A percentile compares a stretch with the other conserved stretches of the same genome.
Conservation (phyloP, 2,888 invertebrate species). For the Tetragonula carbonaria region DNA sequence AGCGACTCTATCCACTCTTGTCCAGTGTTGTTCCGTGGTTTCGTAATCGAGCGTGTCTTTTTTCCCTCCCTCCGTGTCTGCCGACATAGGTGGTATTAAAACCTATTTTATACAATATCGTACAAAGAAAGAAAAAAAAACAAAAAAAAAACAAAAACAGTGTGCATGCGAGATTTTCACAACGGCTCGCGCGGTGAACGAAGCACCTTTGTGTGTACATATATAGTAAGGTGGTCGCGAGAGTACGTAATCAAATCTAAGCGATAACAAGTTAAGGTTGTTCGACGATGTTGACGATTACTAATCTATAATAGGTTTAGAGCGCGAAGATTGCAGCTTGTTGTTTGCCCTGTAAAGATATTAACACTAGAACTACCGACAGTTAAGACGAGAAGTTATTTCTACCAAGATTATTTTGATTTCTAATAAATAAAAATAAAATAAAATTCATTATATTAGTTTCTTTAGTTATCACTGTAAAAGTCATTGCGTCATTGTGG, state of each 20-base stretch:
- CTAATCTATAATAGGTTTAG: conserved; percentile 29
- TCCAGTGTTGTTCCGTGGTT: background rate
- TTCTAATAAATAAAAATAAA: too few relatives aligned
- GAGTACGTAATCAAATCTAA: background rate
- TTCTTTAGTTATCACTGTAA: too few relatives aligned
- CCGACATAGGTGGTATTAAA: background rate
- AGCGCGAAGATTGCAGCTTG: background rate
- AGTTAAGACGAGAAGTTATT: too few relatives aligned
- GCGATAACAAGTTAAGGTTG: background rate
- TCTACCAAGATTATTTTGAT: too few relatives aligned
- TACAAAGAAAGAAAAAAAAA: background rate
- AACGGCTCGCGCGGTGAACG: conserved; percentile 7
- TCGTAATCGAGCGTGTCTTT: background rate
- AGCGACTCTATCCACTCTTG: background rate
- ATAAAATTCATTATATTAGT: too few relatives aligned
- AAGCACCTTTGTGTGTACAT: conserved; percentile 30
- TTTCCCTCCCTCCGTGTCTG: too few relatives aligned
- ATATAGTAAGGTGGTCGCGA: background rate
- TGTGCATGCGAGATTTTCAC: conserved; percentile 1
- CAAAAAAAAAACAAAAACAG: background rate
- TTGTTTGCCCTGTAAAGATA: conserved; percentile 9
- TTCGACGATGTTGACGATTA: conserved; percentile 25
- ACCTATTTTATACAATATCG: conserved; percentile 33
- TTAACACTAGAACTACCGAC: background rate
- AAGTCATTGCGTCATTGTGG: too few relatives aligned